Evolutionary conservation across 2,888 invertebrate species (phyloP), one percentile per base, ranked within the genome.

Genomic region (Campaea margaritaria): DNA sequence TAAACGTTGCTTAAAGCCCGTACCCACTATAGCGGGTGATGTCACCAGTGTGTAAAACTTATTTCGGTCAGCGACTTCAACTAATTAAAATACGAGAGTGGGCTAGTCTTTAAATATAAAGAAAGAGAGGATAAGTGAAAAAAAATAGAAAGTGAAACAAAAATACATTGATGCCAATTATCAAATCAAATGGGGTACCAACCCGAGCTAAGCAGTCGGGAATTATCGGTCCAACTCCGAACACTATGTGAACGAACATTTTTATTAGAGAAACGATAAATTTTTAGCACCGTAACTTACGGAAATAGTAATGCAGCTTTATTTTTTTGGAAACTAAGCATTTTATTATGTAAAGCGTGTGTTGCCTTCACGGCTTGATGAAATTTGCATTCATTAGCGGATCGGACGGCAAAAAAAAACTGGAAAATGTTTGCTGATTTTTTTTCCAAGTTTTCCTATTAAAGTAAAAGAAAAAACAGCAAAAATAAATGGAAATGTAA

Each of bases 341-440:
- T 82, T 83, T 83, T 76, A 79, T 76, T 78, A 82, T 78, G 78
- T 9, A 76, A 74, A 75, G 71, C 81, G 81, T 83, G 79, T 82
- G 81, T 83, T 72, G 64, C 39, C 62, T 60, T 58, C 58, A 61
- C 73, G 72, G 78, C 76, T 77, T 87, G 81, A 86, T 87, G 81
- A 85, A 88, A 88, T 89, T 88, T 87, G 84, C 88, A 88, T 89
- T 89, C 86, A 87, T 89, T 88, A 89, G 83, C 75, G 70, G 65
- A 69, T 69, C 67, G 53, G 65, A 69, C 69, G 66, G 56, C 65
- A n/a, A n/a, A n/a, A n/a, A n/a, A n/a, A n/a, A 68, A 61, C 64
- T 70, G 14, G 69, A 72, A 75, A 76, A 75, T 74, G 73, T 73
- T 67, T 70, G 69, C 70, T 55, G 60, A 10, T 58, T 64, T 53